Conservation (phyloP, 1,140 invertebrate genomes). For the Drosophila pruinosa region DNA sequence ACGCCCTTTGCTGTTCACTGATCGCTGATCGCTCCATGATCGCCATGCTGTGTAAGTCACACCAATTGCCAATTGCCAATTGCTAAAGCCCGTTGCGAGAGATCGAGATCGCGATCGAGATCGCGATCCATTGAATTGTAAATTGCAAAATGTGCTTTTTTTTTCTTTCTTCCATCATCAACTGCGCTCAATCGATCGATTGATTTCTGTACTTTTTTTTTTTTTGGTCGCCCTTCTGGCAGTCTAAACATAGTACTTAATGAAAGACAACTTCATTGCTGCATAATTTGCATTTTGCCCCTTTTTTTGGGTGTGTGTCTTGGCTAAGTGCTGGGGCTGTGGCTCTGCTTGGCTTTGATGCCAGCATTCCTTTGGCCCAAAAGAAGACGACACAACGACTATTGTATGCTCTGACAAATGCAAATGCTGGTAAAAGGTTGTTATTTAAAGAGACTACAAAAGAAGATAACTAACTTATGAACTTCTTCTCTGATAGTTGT, state of each 20-base stretch:
- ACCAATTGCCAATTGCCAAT: slow-evolving; percentile 38
- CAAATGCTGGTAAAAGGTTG: no score
- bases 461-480: no score
- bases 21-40: slow-evolving; percentile 5
- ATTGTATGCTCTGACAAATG: not conserved
- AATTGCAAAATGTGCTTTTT: slow-evolving; percentile 37
- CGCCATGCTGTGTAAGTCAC: slow-evolving; percentile 40
- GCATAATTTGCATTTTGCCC: slow-evolving; percentile 40
- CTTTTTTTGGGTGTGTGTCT: slow-evolving; percentile 58
- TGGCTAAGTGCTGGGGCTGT: slow-evolving; percentile 36
- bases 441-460: no score
- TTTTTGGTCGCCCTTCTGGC: slow-evolving; percentile 52
- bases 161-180: slow-evolving; percentile 3
- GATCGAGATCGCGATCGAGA: no score
- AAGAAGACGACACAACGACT: not conserved
- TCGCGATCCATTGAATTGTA: slow-evolving; percentile 47
- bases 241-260: slow-evolving; percentile 65
- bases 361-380: slow-evolving; percentile 4
- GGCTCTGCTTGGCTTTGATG: slow-evolving; percentile 7
- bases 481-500: no score
- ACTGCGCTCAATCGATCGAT: slow-evolving; percentile 36
- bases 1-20: slow-evolving; percentile 18
- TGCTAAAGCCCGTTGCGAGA: no score
- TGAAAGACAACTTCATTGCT: slow-evolving; percentile 58
- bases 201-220: slow-evolving; percentile 49